These are phyloP conservation scores for Parambassis ranga DNA, from an alignment of 2,797 vertebrate species.

Conservation along the genomic window DNA sequence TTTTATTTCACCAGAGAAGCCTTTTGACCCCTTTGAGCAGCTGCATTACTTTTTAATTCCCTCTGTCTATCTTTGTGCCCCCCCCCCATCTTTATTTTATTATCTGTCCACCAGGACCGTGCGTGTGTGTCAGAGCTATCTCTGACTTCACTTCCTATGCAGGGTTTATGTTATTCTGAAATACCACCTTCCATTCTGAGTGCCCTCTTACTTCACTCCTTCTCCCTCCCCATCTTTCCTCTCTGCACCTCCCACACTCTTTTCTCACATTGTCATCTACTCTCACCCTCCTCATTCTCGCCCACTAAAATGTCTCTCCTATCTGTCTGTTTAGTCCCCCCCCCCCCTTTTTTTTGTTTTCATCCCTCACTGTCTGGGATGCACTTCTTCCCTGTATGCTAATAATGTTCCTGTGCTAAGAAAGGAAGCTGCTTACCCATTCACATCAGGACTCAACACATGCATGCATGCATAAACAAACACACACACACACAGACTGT, in stretches of 20 bases:
- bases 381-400: slow-evolving; percentile 63
- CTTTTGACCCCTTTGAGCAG: background rate
- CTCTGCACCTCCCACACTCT: slow-evolving; percentile 34
- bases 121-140: slow-evolving; percentile 44
- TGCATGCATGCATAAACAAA: slow-evolving; percentile 23
- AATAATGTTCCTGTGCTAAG: slow-evolving; percentile 69
- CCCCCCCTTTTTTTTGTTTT: slow-evolving; percentile 23
- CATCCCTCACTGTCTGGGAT: slow-evolving; percentile 31
- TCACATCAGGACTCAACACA: slow-evolving; percentile 60
- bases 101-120: slow-evolving; percentile 15
- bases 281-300: slow-evolving; percentile 12
- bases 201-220: no score
- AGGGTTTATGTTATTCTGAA: slow-evolving; percentile 33
- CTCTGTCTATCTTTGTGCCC: slow-evolving; percentile 16
- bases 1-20: background rate
- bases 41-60: slow-evolving; percentile 22
- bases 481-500: background rate
- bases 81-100: slow-evolving; percentile 58
- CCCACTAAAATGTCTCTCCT: slow-evolving; percentile 22
- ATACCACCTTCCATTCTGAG: slow-evolving; percentile 15
- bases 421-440: slow-evolving; percentile 74
- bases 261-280: slow-evolving; percentile 59
- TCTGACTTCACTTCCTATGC: slow-evolving; percentile 41
- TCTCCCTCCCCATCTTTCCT: background rate
- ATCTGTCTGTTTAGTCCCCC: slow-evolving; percentile 18